These are phyloP conservation scores for Platycercus adscitus DNA, from an alignment of 2,113 vertebrate species.

Conservation along the genomic window DNA sequence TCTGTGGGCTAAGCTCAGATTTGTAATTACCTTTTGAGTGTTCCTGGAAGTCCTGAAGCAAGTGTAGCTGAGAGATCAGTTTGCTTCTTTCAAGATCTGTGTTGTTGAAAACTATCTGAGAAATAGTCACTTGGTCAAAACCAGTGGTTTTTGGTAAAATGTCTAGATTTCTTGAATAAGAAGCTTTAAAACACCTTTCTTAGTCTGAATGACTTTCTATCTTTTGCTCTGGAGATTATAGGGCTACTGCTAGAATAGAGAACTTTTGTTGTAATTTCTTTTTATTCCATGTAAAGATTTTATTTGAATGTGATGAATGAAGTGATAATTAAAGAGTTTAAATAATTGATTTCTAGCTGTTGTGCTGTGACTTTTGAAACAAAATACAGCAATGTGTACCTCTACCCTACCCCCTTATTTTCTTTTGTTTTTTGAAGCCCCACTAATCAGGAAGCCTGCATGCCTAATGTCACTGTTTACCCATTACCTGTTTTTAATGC, in stretches of 20 bases:
- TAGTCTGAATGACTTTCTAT: not conserved
- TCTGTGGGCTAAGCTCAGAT: not conserved
- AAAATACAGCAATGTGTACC: not conserved
- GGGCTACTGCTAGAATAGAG: not conserved
- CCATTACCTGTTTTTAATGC: not conserved
- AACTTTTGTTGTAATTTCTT: not conserved
- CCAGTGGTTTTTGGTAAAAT: not conserved
- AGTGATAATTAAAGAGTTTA: not conserved
- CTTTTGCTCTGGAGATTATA: not conserved
- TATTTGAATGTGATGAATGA: not conserved
- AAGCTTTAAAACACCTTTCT: not conserved
- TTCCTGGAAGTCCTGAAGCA: not conserved
- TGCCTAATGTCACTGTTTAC: not conserved
- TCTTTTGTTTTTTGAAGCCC: not conserved
- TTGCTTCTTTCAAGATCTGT: not conserved
- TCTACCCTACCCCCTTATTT: rapidly evolving
- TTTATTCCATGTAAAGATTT: not conserved
- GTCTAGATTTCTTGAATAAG: not conserved
- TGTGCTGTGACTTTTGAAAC: not conserved
- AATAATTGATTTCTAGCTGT: not conserved
- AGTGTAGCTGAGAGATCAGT: not conserved
- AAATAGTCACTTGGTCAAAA: not conserved
- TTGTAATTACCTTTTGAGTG: not conserved
- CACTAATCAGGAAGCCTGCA: not conserved
- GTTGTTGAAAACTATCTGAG: not conserved